Conservation (phyloP, 2,113 vertebrate genomes). For the Cisticola juncidis region DNA sequence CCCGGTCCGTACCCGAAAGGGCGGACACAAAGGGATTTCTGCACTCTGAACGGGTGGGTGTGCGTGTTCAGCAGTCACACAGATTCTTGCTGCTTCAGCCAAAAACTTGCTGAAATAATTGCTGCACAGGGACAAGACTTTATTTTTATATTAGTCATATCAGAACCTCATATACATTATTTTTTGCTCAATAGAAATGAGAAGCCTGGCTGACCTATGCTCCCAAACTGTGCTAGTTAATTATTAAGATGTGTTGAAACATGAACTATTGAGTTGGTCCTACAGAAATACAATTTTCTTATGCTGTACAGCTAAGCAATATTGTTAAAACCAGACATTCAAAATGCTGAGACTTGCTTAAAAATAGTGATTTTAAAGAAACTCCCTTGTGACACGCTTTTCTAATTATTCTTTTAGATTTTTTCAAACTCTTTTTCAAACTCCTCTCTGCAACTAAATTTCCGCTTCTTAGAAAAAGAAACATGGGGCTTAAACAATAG, state of each 20-base stretch:
- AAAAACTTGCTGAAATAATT: neutral
- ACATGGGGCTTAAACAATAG: neutral
- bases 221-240: neutral
- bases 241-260: slow-evolving; percentile 29
- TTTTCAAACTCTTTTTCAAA: neutral
- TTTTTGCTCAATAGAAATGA: neutral
- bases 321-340: neutral
- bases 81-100: neutral
- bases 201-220: neutral
- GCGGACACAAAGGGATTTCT: neutral
- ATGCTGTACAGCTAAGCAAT: neutral
- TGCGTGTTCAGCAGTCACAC: accelerated
- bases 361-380: neutral
- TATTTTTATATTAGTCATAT: neutral
- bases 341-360: slow-evolving; percentile 13
- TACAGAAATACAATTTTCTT: slow-evolving; percentile 5
- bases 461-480: neutral
- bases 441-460: neutral
- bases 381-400: neutral
- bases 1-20: accelerated
- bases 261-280: neutral
- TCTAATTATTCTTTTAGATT: neutral
- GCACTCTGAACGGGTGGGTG: accelerated
- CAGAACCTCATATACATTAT: neutral
- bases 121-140: neutral